Percentiles rank a stretch among this genome's conserved stretches.
These are phyloP conservation scores for Aleiodes sp. DNA, from an alignment of 1,140 invertebrate species.

Conservation along the genomic window DNA sequence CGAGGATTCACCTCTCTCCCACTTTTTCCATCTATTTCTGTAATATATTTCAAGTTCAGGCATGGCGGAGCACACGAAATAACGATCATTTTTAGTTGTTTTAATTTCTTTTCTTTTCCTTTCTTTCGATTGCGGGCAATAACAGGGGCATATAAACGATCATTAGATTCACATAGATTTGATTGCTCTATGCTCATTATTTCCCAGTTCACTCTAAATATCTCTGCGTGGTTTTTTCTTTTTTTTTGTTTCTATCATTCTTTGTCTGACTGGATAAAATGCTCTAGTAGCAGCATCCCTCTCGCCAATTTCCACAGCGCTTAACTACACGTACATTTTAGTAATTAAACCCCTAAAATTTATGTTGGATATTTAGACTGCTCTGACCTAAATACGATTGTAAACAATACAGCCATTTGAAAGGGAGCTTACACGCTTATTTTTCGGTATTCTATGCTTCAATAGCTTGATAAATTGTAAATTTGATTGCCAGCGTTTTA, in stretches of 20 bases:
- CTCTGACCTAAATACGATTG: neutral
- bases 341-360: slow-evolving; percentile 13
- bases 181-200: no score
- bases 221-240: neutral
- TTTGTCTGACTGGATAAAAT: neutral
- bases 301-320: neutral
- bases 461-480: neutral
- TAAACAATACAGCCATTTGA: neutral
- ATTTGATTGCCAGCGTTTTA: neutral
- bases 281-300: neutral
- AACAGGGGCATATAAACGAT: no score
- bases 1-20: slow-evolving; percentile 21
- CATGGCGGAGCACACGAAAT: neutral
- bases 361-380: slow-evolving; percentile 10
- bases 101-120: no score
- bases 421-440: neutral
- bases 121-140: no score
- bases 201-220: no score
- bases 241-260: neutral
- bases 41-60: slow-evolving; percentile 12
- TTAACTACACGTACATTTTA: slow-evolving; percentile 4
- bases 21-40: neutral
- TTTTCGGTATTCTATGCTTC: neutral
- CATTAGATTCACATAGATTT: no score
- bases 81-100: neutral